Evolutionary conservation across 92 coral and sea anemone species (phyloP), one percentile per base, ranked within the genome.

Genomic region (Umimayanthus chanpuru): DNA sequence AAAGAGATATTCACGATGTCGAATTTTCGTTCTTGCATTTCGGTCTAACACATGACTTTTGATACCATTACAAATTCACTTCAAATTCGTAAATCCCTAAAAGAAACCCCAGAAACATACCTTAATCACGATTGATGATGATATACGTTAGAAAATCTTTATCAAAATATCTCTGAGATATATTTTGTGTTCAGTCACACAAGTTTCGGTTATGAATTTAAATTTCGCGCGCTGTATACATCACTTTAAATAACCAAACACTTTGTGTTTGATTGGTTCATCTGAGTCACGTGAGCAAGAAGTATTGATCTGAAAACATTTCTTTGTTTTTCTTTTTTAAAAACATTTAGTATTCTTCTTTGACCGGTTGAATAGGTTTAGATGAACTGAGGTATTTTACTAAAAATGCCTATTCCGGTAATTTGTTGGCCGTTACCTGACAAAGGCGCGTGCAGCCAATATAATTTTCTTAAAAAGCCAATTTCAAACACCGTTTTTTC

Each of bases 201-300:
- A 67, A 5, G 25, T 50, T 71, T 83, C 87, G 43, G 76, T 83
- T 71, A 44, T 15, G 77, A 44, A 44, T 83, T 83, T 83, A 83
- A 83, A 83, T 30, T 83, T 83, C 87, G 87, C 87, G 87, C 87
- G 78, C 23, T 47, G 61, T 1, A 43, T 6, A 70, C 87, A 78
- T 29, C 66, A 41, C 36, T 83, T 70, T 43, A 70, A 68, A 83
- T 44, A 41, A 9, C 77, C 43, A 18, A 23, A 44, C 11, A 20
- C 16, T 44, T 43, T 41, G 58, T 1, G 43, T 43, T 26, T 83
- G 25, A 83, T 83, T 83, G 87, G 87, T 70, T 44, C 49, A 70
- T 36, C 26, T 21, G 39, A 15, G 50, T 83, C 87, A 83, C 77
- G 87, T 83, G 87, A 83, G 4, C 32, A 6, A 18, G 3, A 83